Percentiles rank a stretch among this genome's conserved stretches.
These are phyloP conservation scores for Acrossocheilus fasciatus DNA, from an alignment of 2,797 vertebrate species.

Conservation along the genomic window DNA sequence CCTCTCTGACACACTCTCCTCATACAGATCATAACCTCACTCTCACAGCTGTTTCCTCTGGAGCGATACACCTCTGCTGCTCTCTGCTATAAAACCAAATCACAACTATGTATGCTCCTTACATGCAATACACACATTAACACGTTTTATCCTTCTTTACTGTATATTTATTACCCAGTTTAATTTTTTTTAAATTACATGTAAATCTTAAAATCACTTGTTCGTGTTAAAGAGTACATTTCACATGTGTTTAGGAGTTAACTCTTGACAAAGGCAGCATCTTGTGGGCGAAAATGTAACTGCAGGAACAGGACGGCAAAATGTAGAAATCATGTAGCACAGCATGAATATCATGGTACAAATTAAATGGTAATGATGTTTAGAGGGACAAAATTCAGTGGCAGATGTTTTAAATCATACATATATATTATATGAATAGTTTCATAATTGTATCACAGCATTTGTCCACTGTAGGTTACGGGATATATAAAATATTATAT, in stretches of 20 bases:
- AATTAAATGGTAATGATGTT: neutral
- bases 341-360: neutral
- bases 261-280: conserved; percentile 42
- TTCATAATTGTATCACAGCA: neutral
- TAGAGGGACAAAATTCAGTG: neutral
- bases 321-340: neutral
- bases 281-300: conserved; percentile 43
- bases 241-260: neutral
- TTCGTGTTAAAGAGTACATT: neutral
- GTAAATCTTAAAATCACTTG: neutral
- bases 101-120: neutral
- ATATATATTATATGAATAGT: too few species aligned
- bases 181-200: neutral
- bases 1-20: conserved; percentile 24
- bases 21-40: conserved; percentile 5
- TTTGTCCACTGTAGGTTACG: neutral
- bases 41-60: conserved; percentile 46
- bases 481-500: neutral
- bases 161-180: neutral
- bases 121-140: neutral
- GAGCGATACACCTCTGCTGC: conserved; percentile 36
- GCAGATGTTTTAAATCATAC: neutral
- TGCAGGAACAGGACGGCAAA: conserved; percentile 10
- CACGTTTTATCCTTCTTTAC: neutral
- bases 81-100: conserved; percentile 6